Evolutionary conservation across 2,888 invertebrate species (phyloP).

Genomic region (Cerastis leucographa): DNA sequence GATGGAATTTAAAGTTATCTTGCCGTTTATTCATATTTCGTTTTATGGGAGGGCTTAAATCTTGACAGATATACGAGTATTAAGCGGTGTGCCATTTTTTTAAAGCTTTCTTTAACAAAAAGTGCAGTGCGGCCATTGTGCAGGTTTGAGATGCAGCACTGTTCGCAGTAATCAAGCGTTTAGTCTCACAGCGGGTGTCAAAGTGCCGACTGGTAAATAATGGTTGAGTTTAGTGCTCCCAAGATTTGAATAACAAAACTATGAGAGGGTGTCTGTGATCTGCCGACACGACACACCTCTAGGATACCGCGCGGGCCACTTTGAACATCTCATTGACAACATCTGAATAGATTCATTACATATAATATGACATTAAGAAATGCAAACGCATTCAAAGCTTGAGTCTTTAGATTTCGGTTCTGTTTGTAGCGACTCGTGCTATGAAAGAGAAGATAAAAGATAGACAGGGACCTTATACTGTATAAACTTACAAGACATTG

Average conservation of each 20-base stretch:
- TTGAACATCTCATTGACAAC: slow-evolving; percentile 64
- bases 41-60: slow-evolving; percentile 80
- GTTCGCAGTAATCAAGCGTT: slow-evolving; percentile 73
- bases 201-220: slow-evolving; percentile 70
- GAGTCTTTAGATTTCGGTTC: slow-evolving; percentile 51
- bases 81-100: slow-evolving; percentile 63
- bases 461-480: neutral
- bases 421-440: slow-evolving; percentile 50
- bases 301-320: slow-evolving; percentile 59
- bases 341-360: slow-evolving; percentile 64
- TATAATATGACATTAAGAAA: slow-evolving; percentile 58
- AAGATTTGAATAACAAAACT: slow-evolving; percentile 77
- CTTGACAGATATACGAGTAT: slow-evolving; percentile 81
- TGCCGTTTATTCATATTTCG: slow-evolving; percentile 76
- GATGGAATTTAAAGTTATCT: slow-evolving; percentile 83
- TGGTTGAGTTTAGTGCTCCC: slow-evolving; percentile 68
- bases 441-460: slow-evolving; percentile 9
- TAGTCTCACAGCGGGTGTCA: slow-evolving; percentile 68
- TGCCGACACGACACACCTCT: slow-evolving; percentile 70
- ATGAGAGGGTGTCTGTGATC: slow-evolving; percentile 68
- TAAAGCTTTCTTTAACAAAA: slow-evolving; percentile 61
- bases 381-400: slow-evolving; percentile 60
- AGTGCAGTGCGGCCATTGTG: slow-evolving; percentile 59
- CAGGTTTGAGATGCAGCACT: slow-evolving; percentile 63
- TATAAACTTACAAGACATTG: slow-evolving; percentile 7